Base-by-base conservation (phyloP, 2,888 invertebrate genomes). In the Synergus itoensis region DNA sequence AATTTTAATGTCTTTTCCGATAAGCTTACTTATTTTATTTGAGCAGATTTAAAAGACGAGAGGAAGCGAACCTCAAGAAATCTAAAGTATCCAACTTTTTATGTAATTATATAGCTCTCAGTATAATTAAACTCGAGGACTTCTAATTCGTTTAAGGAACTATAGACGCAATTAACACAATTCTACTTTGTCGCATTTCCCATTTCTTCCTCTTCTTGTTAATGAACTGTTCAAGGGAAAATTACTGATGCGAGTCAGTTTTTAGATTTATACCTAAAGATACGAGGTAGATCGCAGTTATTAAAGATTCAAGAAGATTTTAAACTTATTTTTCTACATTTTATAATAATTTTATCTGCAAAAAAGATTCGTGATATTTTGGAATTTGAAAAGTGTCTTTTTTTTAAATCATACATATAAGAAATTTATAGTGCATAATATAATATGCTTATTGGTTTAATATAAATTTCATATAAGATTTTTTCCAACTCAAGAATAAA, bases 21-120 rank as follows among this genome's bases (percentile, higher is more conserved):
- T 62, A 62, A 14, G 14, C 7, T 62, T 12, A 62, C 18, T 62
- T n/a, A 18, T 65, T 65, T 41, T 40, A 67, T 43, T 45, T 5
- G 11, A 45, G 67, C 5, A 45, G 28, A 28, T 62, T 62, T 67
- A 14, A 45, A 53, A 73, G 28, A 53, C 5, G 0, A 53, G 0
- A 53, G 28, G 28, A 40, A 36, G 8, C 11, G 36, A n/a, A 73
- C n/a, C 28, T 53, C 11, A 36, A 53, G 73, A 73, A 57, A 53
- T 28, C 12, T 21, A 62, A 21, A 28, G 62, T 28, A 60, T 1
- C 40, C 11, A 53, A 73, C 9, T 53, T 73, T 57, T 73, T 40
- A 21, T 36, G 40, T 73, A 73, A 73, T 73, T 73, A 73, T 69
- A 48, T 73, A 16, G 73, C 73, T 73, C 40, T 73, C 40, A 73